Conservation (phyloP, 2,888 invertebrate genomes). For the Agrotis clavis region DNA sequence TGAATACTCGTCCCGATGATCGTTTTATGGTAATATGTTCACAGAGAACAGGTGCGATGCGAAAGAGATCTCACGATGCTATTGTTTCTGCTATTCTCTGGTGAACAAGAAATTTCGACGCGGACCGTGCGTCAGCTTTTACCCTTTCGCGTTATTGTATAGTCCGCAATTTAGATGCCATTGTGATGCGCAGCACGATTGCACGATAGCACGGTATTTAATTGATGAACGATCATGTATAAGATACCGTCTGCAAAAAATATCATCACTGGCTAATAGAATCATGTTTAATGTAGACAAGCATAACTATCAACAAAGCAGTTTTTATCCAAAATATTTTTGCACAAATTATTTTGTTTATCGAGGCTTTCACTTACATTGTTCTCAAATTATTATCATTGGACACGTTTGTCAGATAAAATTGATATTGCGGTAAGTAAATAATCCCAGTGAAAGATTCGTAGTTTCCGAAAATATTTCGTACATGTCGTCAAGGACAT, state of each 20-base stretch:
- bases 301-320: conserved; percentile 20
- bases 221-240: conserved; percentile 64
- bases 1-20: conserved; percentile 70
- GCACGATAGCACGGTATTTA: conserved; percentile 73
- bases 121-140: conserved; percentile 82
- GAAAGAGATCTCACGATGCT: conserved; percentile 86
- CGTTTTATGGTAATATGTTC: conserved; percentile 74
- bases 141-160: conserved; percentile 82
- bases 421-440: conserved; percentile 65
- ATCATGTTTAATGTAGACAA: conserved; percentile 28
- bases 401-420: conserved; percentile 64
- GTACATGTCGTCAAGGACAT: neutral
- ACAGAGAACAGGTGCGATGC: conserved; percentile 75
- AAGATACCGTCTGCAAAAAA: conserved; percentile 41
- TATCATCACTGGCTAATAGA: conserved; percentile 33
- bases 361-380: conserved; percentile 48
- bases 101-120: conserved; percentile 82
- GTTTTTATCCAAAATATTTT: conserved; percentile 22
- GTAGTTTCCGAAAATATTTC: conserved; percentile 18
- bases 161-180: conserved; percentile 78
- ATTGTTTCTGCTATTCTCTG: conserved; percentile 85
- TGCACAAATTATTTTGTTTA: conserved; percentile 22
- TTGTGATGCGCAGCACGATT: conserved; percentile 78
- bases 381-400: conserved; percentile 54
- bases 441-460: conserved; percentile 52